Percentiles rank a stretch among this genome's conserved stretches.
These are phyloP conservation scores for Ochotona princeps DNA, from an alignment of 2,113 vertebrate genomes.

Conservation along the genomic window DNA sequence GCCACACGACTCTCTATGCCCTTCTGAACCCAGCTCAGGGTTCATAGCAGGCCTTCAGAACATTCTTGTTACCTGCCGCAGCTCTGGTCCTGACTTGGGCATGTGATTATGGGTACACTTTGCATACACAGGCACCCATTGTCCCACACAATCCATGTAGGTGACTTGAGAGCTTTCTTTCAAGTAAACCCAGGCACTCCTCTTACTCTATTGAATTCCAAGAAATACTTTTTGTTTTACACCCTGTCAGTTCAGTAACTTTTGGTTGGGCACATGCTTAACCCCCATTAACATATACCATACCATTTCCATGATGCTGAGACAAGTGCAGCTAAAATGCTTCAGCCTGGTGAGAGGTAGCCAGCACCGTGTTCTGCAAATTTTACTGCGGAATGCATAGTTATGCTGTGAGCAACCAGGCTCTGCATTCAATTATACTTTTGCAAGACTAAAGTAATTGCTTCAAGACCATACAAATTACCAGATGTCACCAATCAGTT, in stretches of 20 bases:
- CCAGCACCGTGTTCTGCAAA: slow-evolving; percentile 47
- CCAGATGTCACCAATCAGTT: slow-evolving; percentile 70
- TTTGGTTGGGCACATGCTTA: background rate
- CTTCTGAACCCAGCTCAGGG: background rate
- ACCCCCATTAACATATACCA: background rate
- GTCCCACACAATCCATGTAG: background rate
- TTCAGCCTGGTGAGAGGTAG: slow-evolving; percentile 63
- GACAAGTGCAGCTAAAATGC: slow-evolving; percentile 69
- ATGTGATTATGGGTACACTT: background rate
- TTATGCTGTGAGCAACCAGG: slow-evolving; percentile 74
- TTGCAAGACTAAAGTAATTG: slow-evolving; percentile 60
- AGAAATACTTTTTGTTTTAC: background rate
- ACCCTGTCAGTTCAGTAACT: background rate
- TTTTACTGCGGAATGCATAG: slow-evolving; percentile 69
- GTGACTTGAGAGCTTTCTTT: background rate
- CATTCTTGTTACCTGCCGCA: background rate
- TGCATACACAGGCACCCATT: background rate
- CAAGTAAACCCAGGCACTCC: slow-evolving; percentile 16
- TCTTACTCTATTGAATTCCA: background rate
- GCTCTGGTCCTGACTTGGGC: background rate
- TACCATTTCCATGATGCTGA: background rate
- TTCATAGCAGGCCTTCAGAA: background rate
- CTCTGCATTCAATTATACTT: slow-evolving; percentile 72
- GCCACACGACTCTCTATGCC: background rate
- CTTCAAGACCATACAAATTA: slow-evolving; percentile 79